Conservation (phyloP, 2,113 vertebrate genomes). For the Scomber japonicus region DNA sequence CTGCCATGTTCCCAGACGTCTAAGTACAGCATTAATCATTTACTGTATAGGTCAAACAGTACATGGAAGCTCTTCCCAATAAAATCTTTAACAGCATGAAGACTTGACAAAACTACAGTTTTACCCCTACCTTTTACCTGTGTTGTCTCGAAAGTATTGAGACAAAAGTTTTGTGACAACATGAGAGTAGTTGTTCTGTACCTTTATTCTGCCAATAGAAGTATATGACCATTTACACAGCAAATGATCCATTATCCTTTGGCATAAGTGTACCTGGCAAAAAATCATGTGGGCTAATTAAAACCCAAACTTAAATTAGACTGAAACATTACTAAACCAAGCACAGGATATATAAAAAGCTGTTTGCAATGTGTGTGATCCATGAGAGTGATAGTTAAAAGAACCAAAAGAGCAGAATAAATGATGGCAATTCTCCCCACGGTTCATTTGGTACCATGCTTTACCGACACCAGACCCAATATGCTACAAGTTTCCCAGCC, state of each 20-base stretch:
- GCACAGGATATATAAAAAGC: neutral
- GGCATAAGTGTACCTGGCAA: neutral
- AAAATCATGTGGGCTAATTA: conserved; percentile 1
- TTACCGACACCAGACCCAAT: conserved; percentile 49
- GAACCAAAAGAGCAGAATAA: conserved; percentile 40
- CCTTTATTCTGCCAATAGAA: neutral
- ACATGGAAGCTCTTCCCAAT: conserved; percentile 4
- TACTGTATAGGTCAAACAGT: conserved; percentile 45
- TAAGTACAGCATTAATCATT: conserved; percentile 64
- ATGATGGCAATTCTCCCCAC: conserved; percentile 15
- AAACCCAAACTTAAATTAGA: neutral
- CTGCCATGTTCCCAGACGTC: conserved; percentile 61
- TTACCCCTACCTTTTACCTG: neutral
- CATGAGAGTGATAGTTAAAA: conserved; percentile 27
- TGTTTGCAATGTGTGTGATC: conserved; percentile 26
- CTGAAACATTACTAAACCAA: conserved; percentile 10
- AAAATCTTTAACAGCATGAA: conserved; percentile 7
- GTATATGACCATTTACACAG: neutral
- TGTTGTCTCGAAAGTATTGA: neutral
- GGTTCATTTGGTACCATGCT: conserved; percentile 24
- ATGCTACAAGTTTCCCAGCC: conserved; percentile 60
- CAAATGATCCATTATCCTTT: neutral
- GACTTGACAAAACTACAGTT: neutral
- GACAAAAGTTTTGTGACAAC: too few species aligned
- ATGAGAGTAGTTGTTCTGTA: neutral